Evolutionary conservation across 1,140 invertebrate species (phyloP), one percentile per base, ranked within the genome.

Genomic region (Cheumatopsyche charites): DNA sequence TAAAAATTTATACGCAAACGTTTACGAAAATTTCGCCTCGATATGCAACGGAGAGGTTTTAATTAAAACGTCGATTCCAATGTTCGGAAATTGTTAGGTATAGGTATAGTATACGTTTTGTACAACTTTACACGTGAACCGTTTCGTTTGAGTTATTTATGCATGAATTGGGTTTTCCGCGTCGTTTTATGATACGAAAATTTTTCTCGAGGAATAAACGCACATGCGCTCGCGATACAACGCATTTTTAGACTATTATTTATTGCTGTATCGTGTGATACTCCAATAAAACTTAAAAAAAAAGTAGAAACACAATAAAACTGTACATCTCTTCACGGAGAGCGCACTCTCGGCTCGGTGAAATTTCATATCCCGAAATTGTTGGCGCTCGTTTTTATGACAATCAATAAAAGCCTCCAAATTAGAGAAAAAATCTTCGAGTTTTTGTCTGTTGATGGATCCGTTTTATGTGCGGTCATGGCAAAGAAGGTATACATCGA

Each of bases 281-380:
- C 63, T 42, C 36, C 42, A 66, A 66, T 66, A 66, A 66, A 66
- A 47, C 29, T 36, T 23, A 47, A 25, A 58, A 25, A 26, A 58
- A 58, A 25, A 21, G 9, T 25, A 21, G 55, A 58, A 26, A 23
- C 19, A 47, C 63, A 26, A 66, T 66, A 66, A 66, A 66, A 66
- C 21, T 66, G 36, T 66, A 26, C 19, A 23, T 47, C 19, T 42
- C 23, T 66, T 47, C 63, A 66, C 55, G 55, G 41, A 66, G 43
- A 47, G 43, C 42, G 43, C 43, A 36, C 29, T 36, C 29, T 36
- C 9, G n/a, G 21, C 19, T 61, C 43, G 63, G 63, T 66, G 63
- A 66, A 66, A 66, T 66, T 66, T 66, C 63, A 66, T 66, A 66
- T 66, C 63, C 63, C 62, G 36, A 66, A 66, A 47, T 66, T 66